These are phyloP conservation scores for Cryptotermes secundus DNA, from an alignment of 1,140 invertebrate genomes.

Conservation along the genomic window DNA sequence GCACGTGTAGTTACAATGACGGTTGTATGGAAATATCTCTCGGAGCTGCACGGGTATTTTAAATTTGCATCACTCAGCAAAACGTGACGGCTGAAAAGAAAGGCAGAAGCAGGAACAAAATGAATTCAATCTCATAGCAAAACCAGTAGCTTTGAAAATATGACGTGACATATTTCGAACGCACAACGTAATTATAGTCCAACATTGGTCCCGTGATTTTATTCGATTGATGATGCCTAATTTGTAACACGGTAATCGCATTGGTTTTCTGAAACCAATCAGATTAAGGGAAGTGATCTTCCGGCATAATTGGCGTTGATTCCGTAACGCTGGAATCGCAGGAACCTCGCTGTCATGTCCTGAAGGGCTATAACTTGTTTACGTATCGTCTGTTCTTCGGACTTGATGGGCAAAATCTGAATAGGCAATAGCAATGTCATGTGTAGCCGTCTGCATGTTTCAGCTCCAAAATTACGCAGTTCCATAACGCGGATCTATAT, in stretches of 20 bases:
- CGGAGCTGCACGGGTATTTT: neutral
- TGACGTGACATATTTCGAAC: neutral
- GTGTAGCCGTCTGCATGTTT: too few relatives aligned
- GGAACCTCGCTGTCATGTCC: too few relatives aligned
- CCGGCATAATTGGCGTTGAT: neutral
- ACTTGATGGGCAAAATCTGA: too few relatives aligned
- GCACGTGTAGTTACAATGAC: neutral
- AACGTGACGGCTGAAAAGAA: neutral
- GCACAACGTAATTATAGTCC: neutral
- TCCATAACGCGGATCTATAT: too few relatives aligned
- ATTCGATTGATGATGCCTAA: neutral
- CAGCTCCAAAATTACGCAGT: too few relatives aligned
- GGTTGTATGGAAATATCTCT: neutral
- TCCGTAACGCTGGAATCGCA: neutral
- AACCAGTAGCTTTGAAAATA: neutral
- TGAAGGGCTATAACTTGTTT: too few relatives aligned
- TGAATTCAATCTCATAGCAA: neutral
- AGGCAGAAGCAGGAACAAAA: neutral
- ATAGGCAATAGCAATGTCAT: too few relatives aligned
- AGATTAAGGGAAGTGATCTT: neutral
- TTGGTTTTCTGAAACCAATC: neutral
- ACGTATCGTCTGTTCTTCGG: too few relatives aligned
- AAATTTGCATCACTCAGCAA: neutral
- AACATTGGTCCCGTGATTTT: neutral
- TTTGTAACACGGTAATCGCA: neutral